A percentile compares a stretch with the other conserved stretches of the same genome.
Conservation (phyloP, 2,888 invertebrate species). For the Lepidochrysops patricia region DNA sequence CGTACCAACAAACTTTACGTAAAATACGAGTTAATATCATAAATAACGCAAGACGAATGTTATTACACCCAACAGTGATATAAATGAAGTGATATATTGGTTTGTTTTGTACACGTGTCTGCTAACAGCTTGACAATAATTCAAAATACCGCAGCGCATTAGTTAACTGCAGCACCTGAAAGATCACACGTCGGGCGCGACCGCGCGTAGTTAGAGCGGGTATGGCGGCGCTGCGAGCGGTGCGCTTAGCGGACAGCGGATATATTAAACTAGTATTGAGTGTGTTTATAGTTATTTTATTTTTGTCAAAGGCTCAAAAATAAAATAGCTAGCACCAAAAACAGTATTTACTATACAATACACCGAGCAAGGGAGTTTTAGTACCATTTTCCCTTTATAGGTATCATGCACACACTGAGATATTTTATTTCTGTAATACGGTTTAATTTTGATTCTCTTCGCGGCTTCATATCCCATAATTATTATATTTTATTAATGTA, state of each 20-base stretch:
- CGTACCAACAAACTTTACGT: background rate
- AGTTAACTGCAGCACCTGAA: conserved; percentile 54
- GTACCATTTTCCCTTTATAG: too few relatives aligned
- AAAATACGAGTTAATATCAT: background rate
- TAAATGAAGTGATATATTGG: background rate
- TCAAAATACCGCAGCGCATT: conserved; percentile 44
- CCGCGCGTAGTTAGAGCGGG: conserved; percentile 28
- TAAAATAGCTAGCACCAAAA: too few relatives aligned
- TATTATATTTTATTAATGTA: too few relatives aligned
- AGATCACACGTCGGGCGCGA: conserved; percentile 47
- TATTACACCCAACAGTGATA: conserved; percentile 6
- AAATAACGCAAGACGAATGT: background rate
- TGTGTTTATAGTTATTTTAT: too few relatives aligned
- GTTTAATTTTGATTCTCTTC: too few relatives aligned
- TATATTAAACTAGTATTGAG: background rate
- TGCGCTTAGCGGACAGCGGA: background rate
- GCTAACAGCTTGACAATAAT: conserved; percentile 36
- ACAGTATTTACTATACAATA: too few relatives aligned
- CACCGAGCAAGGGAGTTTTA: too few relatives aligned
- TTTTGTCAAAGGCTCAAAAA: too few relatives aligned
- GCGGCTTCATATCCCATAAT: too few relatives aligned
- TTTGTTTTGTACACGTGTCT: conserved; percentile 1
- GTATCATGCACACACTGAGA: too few relatives aligned
- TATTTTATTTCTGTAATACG: too few relatives aligned
- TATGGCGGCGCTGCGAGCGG: conserved; percentile 24